Conservation (phyloP, 2,797 vertebrate genomes). For the Synaphobranchus kaupii region DNA sequence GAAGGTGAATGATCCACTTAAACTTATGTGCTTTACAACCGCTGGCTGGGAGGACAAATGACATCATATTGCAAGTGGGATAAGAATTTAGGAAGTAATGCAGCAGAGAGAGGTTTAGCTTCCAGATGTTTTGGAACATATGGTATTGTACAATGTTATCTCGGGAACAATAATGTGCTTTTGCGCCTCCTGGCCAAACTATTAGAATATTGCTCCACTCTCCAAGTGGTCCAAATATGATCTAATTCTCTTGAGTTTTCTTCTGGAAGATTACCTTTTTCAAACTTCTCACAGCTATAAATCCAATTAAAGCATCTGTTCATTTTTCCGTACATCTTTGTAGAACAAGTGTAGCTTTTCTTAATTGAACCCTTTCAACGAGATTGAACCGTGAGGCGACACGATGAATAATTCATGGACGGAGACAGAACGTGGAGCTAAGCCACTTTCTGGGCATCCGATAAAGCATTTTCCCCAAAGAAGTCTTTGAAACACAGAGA, state of each 20-base stretch:
- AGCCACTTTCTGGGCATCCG: background rate
- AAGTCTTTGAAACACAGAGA: background rate
- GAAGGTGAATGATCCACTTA: background rate
- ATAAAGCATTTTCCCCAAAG: background rate
- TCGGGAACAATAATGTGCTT: background rate
- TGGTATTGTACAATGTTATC: background rate
- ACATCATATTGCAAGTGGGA: background rate
- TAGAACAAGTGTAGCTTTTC: conserved; percentile 20
- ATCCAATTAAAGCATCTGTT: conserved; percentile 29
- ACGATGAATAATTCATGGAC: conserved; percentile 9
- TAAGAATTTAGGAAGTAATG: background rate
- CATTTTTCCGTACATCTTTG: conserved; percentile 19
- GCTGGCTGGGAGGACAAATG: background rate
- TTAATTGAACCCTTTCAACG: conserved; percentile 11
- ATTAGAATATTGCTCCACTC: background rate
- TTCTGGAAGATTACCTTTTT: conserved; percentile 16
- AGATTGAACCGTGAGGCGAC: background rate
- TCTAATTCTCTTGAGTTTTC: background rate
- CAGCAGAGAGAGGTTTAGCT: conserved; percentile 10
- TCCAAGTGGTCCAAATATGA: conserved; percentile 2
- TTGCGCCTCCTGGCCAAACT: background rate
- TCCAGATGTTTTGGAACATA: background rate
- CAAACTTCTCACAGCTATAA: conserved; percentile 20
- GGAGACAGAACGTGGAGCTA: background rate
- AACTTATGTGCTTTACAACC: conserved; percentile 25